Percentiles rank a stretch among this genome's conserved stretches.
Conservation (phyloP, 2,888 invertebrate species). For the Sinhomidia bicolor region DNA sequence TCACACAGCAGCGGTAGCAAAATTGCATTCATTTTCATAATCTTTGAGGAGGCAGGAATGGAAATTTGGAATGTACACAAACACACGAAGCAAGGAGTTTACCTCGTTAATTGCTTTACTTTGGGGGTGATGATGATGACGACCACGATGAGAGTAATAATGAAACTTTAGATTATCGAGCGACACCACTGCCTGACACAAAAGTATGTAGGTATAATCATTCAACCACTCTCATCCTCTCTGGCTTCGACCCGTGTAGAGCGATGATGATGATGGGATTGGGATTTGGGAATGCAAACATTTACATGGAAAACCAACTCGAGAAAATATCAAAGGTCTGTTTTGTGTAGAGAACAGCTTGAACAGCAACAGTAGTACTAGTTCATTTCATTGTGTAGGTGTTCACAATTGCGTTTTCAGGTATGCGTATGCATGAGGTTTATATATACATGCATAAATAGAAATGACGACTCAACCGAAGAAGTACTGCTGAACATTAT, state of each 20-base stretch:
- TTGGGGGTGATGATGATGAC: not conserved
- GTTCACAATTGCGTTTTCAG: slow-evolving; percentile 15
- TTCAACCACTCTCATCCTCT: slow-evolving; percentile 5
- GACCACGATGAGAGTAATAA: slow-evolving; percentile 5
- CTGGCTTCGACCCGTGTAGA: not conserved
- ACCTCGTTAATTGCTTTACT: slow-evolving; percentile 33
- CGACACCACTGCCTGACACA: slow-evolving; percentile 25
- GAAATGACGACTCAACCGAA: not conserved
- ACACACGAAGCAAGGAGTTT: not conserved
- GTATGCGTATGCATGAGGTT: not conserved
- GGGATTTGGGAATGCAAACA: not conserved
- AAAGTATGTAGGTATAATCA: not conserved
- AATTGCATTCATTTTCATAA: not conserved
- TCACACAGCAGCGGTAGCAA: not conserved
- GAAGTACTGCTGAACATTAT: slow-evolving; percentile 18
- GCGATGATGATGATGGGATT: no score
- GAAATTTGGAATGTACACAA: not conserved
- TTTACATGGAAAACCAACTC: slow-evolving; percentile 20
- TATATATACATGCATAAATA: not conserved
- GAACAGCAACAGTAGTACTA: not conserved
- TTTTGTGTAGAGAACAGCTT: not conserved
- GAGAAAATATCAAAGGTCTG: not conserved
- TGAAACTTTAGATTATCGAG: slow-evolving; percentile 47
- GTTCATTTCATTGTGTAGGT: slow-evolving; percentile 30
- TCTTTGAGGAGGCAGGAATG: not conserved